These are phyloP conservation scores for Euplexia lucipara DNA, from an alignment of 2,888 invertebrate genomes.

Conservation along the genomic window DNA sequence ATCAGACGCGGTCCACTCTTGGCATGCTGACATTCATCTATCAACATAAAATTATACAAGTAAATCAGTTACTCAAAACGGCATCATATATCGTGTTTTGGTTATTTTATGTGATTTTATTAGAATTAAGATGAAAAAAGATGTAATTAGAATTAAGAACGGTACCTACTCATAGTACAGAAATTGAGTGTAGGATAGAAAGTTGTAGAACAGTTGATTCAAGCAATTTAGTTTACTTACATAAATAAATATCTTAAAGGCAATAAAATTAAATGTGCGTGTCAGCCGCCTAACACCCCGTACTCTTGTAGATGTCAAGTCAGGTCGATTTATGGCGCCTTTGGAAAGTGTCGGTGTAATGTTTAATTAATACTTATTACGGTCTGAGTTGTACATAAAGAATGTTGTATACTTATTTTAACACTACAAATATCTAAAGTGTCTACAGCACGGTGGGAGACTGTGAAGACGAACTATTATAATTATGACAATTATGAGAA, in stretches of 20 bases:
- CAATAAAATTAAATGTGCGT: no score
- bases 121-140: not conserved
- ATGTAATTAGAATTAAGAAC: not conserved
- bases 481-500: not conserved
- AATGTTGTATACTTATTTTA: not conserved
- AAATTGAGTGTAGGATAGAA: no score
- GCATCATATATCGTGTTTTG: not conserved
- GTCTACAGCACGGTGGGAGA: no score
- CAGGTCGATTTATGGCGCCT: conserved; percentile 17
- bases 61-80: not conserved
- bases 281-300: not conserved
- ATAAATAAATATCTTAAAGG: no score
- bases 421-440: not conserved
- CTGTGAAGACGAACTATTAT: not conserved
- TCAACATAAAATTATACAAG: not conserved
- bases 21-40: not conserved
- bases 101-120: not conserved
- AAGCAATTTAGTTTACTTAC: no score
- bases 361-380: conserved; percentile 28
- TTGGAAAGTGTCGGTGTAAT: conserved; percentile 14
- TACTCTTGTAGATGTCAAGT: conserved; percentile 6
- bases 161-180: no score
- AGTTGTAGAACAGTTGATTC: no score
- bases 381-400: not conserved
- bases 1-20: not conserved